phyloP scores from a whole-genome alignment of 2,113 vertebrate species.

The Oncorhynchus tshawytscha region DNA sequence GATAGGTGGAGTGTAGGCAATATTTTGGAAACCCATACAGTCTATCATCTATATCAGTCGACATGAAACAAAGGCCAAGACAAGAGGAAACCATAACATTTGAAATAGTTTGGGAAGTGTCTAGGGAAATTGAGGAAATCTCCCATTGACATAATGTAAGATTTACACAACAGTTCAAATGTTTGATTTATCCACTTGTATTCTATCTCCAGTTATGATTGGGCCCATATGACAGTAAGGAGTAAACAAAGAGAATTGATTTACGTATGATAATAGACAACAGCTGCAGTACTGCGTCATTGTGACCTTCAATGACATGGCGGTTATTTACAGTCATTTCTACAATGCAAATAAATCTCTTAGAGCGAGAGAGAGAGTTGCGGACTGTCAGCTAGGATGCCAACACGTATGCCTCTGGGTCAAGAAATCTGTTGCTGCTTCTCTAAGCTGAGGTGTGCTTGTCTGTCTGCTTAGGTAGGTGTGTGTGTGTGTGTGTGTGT shows the following conservation, averaged over 20 bases:
- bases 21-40: too few relatives aligned
- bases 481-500: background rate
- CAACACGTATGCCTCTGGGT: conserved; percentile 13
- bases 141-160: background rate
- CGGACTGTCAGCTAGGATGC: background rate
- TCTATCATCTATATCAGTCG: too few relatives aligned
- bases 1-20: too few relatives aligned
- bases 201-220: background rate
- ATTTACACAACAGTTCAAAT: background rate
- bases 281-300: background rate
- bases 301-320: background rate
- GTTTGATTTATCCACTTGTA: background rate
- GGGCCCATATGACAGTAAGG: too few relatives aligned
- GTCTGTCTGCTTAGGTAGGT: too few relatives aligned
- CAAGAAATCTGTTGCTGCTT: conserved; percentile 7
- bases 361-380: too few relatives aligned
- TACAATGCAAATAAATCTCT: background rate
- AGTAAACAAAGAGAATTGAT: background rate
- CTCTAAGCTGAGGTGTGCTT: conserved; percentile 1
- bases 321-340: background rate
- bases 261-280: background rate
- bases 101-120: too few relatives aligned
- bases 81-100: too few relatives aligned
- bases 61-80: too few relatives aligned
- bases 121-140: too few relatives aligned